Conservation (phyloP, 2,888 invertebrate species). For the Drosophila mimica region DNA sequence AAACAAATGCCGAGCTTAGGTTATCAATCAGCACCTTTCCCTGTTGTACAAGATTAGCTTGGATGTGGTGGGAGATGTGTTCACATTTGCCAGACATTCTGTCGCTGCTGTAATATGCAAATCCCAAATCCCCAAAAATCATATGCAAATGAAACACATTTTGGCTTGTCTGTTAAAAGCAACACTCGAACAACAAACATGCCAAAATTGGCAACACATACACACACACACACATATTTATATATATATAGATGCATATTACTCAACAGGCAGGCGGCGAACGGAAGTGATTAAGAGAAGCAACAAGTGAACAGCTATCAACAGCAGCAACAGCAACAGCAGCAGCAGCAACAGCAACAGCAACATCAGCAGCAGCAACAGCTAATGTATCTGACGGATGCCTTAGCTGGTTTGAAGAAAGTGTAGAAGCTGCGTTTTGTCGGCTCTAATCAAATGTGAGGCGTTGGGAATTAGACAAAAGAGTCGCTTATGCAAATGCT, state of each 20-base stretch:
- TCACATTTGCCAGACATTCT: constrained; percentile 20
- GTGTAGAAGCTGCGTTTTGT: constrained; percentile 62
- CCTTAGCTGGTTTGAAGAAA: constrained; percentile 58
- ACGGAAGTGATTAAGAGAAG: constrained; percentile 75
- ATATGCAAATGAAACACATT: constrained; percentile 34
- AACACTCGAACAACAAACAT: constrained; percentile 35
- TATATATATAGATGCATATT: constrained; percentile 44
- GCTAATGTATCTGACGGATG: constrained; percentile 47
- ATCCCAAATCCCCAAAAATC: constrained; percentile 1
- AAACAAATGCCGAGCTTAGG: constrained; percentile 10
- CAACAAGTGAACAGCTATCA: constrained; percentile 49
- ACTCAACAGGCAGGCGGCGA: constrained; percentile 62
- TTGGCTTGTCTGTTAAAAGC: constrained; percentile 19
- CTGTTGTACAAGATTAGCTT: constrained; percentile 16
- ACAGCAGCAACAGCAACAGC: constrained; percentile 25
- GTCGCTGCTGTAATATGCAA: constrained; percentile 38
- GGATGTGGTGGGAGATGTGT: not conserved
- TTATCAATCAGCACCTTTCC: constrained; percentile 18
- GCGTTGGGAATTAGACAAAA: constrained; percentile 65
- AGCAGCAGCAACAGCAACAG: constrained; percentile 15
- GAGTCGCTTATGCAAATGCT: constrained; percentile 73
- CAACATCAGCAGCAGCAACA: constrained; percentile 26
- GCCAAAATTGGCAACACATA: constrained; percentile 65
- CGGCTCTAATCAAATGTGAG: constrained; percentile 50
- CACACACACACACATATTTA: constrained; percentile 4